Evolutionary conservation across 2,888 invertebrate genomes (phyloP), one percentile per base, ranked within the genome.

Genomic region (Auanema freiburgensis): DNA sequence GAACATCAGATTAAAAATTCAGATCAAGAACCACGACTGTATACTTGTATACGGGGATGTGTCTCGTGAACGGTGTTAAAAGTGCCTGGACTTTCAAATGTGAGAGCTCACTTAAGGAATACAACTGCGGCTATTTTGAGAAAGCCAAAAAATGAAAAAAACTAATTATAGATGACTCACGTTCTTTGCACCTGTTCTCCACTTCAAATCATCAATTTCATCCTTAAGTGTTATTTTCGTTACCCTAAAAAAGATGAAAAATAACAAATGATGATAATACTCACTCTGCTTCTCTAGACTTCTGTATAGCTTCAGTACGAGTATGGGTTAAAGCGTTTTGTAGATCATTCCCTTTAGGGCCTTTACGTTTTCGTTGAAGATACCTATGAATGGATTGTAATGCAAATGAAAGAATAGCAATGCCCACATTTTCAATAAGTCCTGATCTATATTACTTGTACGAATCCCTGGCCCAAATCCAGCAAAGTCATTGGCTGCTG

Each of bases 141-240:
- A 16, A 8, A 52, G 50, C 10, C 11, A 3, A 33, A 33, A 33
- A 33, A 33, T 33, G 33, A 33, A 33, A 33, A n/a, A 33, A 8
- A 33, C 33, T 18, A 23, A 44, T 16, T 42, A n/a, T 50, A 18
- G 14, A 53, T 42, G 55, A 44, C 72, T 59, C 49, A 78, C 76
- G 65, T 74, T 75, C 50, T 63, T 67, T 41, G 71, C 53, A n/a
- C 78, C 75, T 8, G 81, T 81, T 49, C 74, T 69, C 43, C 69
- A 65, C 51, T 76, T 76, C 44, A 81, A 54, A 52, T 79, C 75
- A 41, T 72, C 69, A 42, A 81, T 74, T 53, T 80, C 80, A 50
- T 80, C 78, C 23, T 78, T 67, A 25, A 81, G 64, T 42, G 76
- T 66, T 14, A 76, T 66, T 25, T 63, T 67, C 12, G 70, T 66